Base-by-base conservation (phyloP, 1,140 invertebrate genomes). In the Meloidogyne exigua region DNA sequence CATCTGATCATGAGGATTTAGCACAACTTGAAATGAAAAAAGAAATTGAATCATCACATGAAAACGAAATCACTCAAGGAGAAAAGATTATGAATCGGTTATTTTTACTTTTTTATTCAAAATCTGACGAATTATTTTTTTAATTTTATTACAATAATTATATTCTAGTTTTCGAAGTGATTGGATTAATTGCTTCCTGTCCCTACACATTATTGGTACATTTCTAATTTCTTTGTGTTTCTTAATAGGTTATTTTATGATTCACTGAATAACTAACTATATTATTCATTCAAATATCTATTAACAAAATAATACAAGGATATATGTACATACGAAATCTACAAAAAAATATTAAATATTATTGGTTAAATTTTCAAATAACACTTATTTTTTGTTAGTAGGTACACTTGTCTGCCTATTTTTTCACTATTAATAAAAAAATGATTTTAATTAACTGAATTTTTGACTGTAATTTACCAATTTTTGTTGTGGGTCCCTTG, bases 21-120 rank as follows among this genome's bases (percentile, higher is more conserved):
- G 84, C 83, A 12, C 69, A 64, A 0, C 76, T 87, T 36, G 81
- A 84, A 36, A 57, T 83, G 39, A 81, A 84, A 49, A 86, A 85
- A 67, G 84, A 75, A 23, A 57, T 70, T 1, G 28, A 68, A 26
- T 21, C 64, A 5, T 32, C 65, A 28, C 21, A 32, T 32, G 25
- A 76, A 28, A 74, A 25, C 32, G 36, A 11, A 10, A 18, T 23
- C 15, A 11, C 28, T 21, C 68, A 71, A 44, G 62, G 57, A 39
- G 39, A 62, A 12, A 13, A 32, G 2, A 67, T 64, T 10, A 62
- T 26, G 5, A 75, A 78, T 36, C 26, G 64, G 72, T 23, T 25
- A 21, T 57, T 72, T 15, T 10, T 25, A n/a, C 25, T 21, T 18
- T 76, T n/a, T 49, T 23, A 5, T 72, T 4, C 3, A 1, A 1